Conservation (phyloP, 2,888 invertebrate species). For the Tenthredo notha region DNA sequence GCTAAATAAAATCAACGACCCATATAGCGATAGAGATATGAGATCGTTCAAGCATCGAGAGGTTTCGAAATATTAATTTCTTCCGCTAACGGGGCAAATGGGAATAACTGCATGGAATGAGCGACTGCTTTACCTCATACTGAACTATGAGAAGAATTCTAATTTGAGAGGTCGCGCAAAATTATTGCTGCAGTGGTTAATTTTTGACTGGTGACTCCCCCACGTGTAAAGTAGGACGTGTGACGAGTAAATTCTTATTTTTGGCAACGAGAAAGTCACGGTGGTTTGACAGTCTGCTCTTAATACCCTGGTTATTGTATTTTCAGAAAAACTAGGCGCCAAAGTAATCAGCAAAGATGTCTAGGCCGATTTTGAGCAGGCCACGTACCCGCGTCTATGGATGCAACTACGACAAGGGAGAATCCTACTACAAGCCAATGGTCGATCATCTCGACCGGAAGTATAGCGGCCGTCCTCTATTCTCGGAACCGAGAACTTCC, state of each 20-base stretch:
- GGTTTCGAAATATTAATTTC: neutral
- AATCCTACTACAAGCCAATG: slow-evolving; percentile 90
- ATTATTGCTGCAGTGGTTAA: neutral
- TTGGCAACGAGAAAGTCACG: neutral
- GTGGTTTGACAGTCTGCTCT: neutral
- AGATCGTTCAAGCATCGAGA: neutral
- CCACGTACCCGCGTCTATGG: slow-evolving; percentile 92
- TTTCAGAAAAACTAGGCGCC: slow-evolving; percentile 40
- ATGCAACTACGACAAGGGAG: slow-evolving; percentile 91
- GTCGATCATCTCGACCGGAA: slow-evolving; percentile 88
- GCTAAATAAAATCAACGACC: neutral
- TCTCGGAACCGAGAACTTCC: slow-evolving; percentile 76
- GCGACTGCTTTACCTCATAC: neutral
- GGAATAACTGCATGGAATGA: slow-evolving; percentile 1
- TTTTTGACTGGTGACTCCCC: neutral
- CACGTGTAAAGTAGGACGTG: neutral
- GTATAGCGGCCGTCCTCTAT: slow-evolving; percentile 80
- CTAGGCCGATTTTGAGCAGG: slow-evolving; percentile 79
- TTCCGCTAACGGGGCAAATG: neutral
- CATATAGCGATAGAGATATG: neutral
- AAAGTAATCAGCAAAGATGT: slow-evolving; percentile 68
- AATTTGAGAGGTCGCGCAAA: neutral
- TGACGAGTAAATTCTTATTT: neutral
- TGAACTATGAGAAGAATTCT: neutral
- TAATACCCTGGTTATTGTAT: neutral